Conservation (phyloP, 2,797 vertebrate species). For the Siniperca obscura region DNA sequence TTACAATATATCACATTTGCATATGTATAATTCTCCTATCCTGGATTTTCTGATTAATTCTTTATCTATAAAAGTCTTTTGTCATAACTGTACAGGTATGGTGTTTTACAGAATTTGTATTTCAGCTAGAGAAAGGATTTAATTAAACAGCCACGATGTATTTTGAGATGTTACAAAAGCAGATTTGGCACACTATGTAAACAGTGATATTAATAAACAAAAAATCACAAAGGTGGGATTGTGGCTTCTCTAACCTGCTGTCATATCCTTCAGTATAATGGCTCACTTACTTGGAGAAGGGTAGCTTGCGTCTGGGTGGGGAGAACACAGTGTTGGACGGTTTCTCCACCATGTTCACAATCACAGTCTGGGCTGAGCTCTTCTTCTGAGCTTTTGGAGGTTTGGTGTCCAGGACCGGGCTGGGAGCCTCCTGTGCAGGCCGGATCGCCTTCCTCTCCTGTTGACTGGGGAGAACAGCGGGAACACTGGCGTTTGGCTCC, state of each 20-base stretch:
- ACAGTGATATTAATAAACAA: not conserved
- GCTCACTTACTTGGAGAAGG: conserved; percentile 88
- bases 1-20: no score
- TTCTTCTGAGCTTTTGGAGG: conserved; percentile 79
- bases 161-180: not conserved
- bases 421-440: conserved; percentile 60
- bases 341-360: conserved; percentile 82
- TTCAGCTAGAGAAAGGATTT: not conserved
- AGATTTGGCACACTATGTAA: not conserved
- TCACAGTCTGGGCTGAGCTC: conserved; percentile 74
- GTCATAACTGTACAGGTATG: not conserved
- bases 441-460: conserved; percentile 45
- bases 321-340: conserved; percentile 83
- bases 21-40: not conserved
- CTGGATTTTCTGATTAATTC: not conserved
- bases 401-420: conserved; percentile 74
- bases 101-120: not conserved
- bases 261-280: not conserved
- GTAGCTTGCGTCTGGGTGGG: conserved; percentile 88
- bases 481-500: conserved; percentile 47
- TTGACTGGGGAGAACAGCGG: conserved; percentile 22
- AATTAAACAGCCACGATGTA: not conserved
- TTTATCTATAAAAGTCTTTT: not conserved
- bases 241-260: not conserved
- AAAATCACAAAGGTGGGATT: no score